Conservation (phyloP, 2,888 invertebrate genomes). For the Sturmia bella region DNA sequence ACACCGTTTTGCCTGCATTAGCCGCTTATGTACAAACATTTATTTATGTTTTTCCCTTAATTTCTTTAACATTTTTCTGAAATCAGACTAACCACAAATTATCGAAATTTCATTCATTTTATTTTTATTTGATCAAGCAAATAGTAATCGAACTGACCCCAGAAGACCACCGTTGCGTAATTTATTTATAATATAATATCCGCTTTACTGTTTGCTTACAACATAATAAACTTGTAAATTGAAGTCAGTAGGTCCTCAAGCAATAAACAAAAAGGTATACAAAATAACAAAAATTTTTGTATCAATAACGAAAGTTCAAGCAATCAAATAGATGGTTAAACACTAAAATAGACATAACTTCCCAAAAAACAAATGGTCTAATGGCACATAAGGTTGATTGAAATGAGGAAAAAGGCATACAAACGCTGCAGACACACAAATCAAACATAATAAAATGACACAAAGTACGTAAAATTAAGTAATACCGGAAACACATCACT, state of each 20-base stretch:
- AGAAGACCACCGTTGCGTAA: not conserved
- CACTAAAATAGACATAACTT: conserved; percentile 24
- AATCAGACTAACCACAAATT: not conserved
- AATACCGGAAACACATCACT: not conserved
- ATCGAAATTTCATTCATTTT: conserved; percentile 20
- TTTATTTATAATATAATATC: not conserved
- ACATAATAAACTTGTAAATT: conserved; percentile 58
- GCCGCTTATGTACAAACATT: too few species aligned
- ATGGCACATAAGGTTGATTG: not conserved
- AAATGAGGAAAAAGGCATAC: conserved; percentile 2
- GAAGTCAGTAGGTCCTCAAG: conserved; percentile 43
- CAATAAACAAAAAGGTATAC: not conserved
- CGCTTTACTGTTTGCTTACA: conserved; percentile 55
- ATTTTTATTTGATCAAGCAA: too few species aligned
- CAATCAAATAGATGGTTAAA: conserved; percentile 62
- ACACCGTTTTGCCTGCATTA: too few species aligned
- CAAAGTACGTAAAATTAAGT: conserved; percentile 54
- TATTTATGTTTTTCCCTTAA: too few species aligned
- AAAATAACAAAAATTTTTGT: conserved; percentile 31
- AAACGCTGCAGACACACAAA: conserved; percentile 32
- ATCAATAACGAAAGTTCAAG: conserved; percentile 50
- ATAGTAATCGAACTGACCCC: not conserved
- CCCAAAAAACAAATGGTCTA: conserved; percentile 27
- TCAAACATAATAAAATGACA: conserved; percentile 43
- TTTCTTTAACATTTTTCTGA: not conserved